Base-by-base conservation (phyloP, 1,140 invertebrate genomes). In the Nephotettix cincticeps region DNA sequence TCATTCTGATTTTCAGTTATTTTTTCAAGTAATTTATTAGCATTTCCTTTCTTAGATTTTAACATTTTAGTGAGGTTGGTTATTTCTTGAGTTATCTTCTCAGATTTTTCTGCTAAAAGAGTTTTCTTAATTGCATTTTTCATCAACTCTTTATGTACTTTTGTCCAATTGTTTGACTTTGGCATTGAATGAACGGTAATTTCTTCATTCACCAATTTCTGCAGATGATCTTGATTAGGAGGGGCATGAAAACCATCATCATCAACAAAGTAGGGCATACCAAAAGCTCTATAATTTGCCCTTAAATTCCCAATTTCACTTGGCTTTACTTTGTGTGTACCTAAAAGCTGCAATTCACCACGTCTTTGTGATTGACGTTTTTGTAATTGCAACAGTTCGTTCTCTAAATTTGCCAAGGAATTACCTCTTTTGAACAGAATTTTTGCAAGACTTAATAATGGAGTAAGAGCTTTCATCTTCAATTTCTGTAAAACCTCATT, bases 181-280 rank as follows among this genome's bases (percentile, higher is more conserved):
- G 76, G 77, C 3, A 83, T 70, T 58, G 78, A 75, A 19, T 77
- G 32, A 0, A 83, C 64, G 23, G 78, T 76, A 4, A 84, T 64
- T 68, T 83, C 82, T 0, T 72, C 74, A n/a, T 72, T 75, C 1
- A 51, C 69, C n/a, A 69, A 70, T 75, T 84, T 84, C n/a, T 72
- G 54, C n/a, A 73, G 76, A 0, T 77, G 76, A 70, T 84, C 82
- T 1, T 79, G 68, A 58, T 84, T 84, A 0, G 75, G 64, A 0
- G 80, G 78, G 1, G 79, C 76, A n/a, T 72, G 72, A 68, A 80
- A 83, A 6, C 72, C 75, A 58, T 80, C 68, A 32, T 71, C 75
- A 19, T 82, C 82, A 71, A 83, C 83, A 43, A 84, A 84, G 70
- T 84, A 84, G 1, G 83, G 82, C 74, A 81, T 81, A 2, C 79